These are phyloP conservation scores for Montipora capitata DNA, from an alignment of 92 coral and sea anemone species.

Conservation along the genomic window DNA sequence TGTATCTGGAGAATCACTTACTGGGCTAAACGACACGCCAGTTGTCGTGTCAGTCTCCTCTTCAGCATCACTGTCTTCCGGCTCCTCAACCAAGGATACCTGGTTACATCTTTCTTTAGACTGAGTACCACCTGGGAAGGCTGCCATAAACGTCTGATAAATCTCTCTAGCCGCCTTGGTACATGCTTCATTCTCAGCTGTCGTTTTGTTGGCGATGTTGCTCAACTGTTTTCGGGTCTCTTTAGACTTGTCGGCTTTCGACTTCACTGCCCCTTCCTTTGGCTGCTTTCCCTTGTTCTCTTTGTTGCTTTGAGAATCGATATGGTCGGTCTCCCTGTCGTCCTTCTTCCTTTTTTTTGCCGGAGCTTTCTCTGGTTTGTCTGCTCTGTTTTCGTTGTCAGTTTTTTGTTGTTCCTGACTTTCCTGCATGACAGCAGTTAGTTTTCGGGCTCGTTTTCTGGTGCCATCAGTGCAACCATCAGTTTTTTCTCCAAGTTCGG, in stretches of 20 bases:
- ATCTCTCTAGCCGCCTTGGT: neutral
- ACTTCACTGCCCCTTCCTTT: neutral
- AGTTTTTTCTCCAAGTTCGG: neutral
- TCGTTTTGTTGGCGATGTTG: constrained; percentile 1
- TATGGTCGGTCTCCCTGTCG: neutral
- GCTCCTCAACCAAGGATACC: constrained; percentile 5
- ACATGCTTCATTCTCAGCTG: constrained; percentile 7
- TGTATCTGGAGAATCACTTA: neutral
- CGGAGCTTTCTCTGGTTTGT: neutral
- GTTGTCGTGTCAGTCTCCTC: constrained; percentile 23
- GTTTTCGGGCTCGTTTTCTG: neutral
- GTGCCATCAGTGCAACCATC: neutral
- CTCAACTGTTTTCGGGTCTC: constrained; percentile 4
- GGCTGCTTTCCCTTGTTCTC: constrained; percentile 13
- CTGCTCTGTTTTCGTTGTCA: neutral
- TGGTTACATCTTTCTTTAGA: neutral
- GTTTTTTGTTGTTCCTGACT: constrained; percentile 5
- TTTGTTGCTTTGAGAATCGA: constrained; percentile 9
- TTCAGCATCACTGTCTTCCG: constrained; percentile 6
- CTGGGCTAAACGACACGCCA: neutral
- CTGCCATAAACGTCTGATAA: constrained; percentile 2
- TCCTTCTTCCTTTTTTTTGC: neutral
- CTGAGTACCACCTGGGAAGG: neutral
- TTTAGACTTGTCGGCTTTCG: neutral
- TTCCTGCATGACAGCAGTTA: constrained; percentile 1